A percentile compares a stretch with the other conserved stretches of the same genome.
Evolutionary conservation across 2,797 vertebrate species (phyloP).

Genomic region (Microctenopoma steveboyesi): DNA sequence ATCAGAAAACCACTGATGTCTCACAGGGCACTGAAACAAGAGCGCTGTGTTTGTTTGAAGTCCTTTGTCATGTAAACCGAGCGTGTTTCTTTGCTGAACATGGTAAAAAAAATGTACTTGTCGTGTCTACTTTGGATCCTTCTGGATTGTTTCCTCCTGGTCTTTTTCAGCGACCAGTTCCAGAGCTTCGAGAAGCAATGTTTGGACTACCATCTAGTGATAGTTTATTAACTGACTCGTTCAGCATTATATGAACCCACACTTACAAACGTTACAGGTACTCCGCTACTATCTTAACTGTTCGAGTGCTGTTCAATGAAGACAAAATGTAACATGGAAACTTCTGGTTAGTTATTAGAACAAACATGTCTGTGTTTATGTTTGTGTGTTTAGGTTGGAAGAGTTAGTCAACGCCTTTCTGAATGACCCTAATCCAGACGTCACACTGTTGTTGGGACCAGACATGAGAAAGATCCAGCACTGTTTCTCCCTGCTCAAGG

Average conservation of each 20-base stretch:
- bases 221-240: conserved; percentile 71
- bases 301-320: conserved; percentile 44
- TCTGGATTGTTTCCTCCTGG: conserved; percentile 52
- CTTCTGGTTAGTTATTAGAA: not conserved
- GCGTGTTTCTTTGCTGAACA: conserved; percentile 39
- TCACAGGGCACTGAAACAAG: conserved; percentile 49
- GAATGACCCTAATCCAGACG: conserved; percentile 87
- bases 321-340: conserved; percentile 23
- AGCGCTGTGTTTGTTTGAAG: conserved; percentile 66
- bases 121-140: conserved; percentile 49
- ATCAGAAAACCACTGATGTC: conserved; percentile 51
- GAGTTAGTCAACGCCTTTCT: conserved; percentile 85
- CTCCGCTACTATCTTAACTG: conserved; percentile 51
- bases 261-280: conserved; percentile 59
- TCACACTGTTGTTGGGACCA: conserved; percentile 86
- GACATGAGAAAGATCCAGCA: conserved; percentile 93
- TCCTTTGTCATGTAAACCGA: conserved; percentile 59
- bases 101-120: conserved; percentile 39
- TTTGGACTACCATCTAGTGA: conserved; percentile 71
- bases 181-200: conserved; percentile 64
- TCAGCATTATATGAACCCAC: conserved; percentile 23
- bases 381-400: conserved; percentile 82
- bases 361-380: conserved; percentile 27
- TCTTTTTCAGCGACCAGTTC: conserved; percentile 57
- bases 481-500: conserved; percentile 91